These are phyloP conservation scores for Sander lucioperca DNA, from an alignment of 2,113 vertebrate species.

Conservation along the genomic window DNA sequence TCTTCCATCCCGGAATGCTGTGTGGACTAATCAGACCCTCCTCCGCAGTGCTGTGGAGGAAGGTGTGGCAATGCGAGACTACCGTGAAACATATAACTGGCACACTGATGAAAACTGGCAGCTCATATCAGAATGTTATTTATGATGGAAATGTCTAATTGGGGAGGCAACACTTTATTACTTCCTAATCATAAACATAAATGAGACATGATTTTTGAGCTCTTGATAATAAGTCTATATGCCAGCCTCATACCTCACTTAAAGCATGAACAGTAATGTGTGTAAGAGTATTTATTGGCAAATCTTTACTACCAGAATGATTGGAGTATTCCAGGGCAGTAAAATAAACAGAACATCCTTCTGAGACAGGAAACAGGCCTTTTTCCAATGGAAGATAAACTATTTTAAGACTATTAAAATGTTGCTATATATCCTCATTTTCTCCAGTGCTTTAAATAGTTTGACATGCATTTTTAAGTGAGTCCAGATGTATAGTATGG, in stretches of 20 bases:
- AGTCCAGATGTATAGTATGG: not conserved
- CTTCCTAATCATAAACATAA: not conserved
- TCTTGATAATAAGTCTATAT: not conserved
- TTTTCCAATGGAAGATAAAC: not conserved
- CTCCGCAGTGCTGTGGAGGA: too few relatives aligned
- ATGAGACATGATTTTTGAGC: not conserved
- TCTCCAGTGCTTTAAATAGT: not conserved
- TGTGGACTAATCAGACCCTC: too few relatives aligned
- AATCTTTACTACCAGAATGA: not conserved
- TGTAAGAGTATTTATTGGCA: not conserved
- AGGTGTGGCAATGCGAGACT: too few relatives aligned
- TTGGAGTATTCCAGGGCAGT: not conserved
- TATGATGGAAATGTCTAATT: not conserved
- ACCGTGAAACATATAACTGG: not conserved
- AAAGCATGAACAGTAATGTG: not conserved
- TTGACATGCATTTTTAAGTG: not conserved
- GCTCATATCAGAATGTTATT: not conserved
- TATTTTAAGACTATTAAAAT: not conserved
- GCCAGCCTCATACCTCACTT: not conserved
- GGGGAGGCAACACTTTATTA: not conserved
- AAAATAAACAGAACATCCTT: not conserved
- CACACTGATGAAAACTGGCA: not conserved
- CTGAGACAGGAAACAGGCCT: not conserved
- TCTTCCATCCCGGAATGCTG: too few relatives aligned
- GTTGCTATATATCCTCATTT: not conserved